Evolutionary conservation across 2,113 vertebrate genomes (phyloP).

Genomic region (Rousettus leschenaultii): DNA sequence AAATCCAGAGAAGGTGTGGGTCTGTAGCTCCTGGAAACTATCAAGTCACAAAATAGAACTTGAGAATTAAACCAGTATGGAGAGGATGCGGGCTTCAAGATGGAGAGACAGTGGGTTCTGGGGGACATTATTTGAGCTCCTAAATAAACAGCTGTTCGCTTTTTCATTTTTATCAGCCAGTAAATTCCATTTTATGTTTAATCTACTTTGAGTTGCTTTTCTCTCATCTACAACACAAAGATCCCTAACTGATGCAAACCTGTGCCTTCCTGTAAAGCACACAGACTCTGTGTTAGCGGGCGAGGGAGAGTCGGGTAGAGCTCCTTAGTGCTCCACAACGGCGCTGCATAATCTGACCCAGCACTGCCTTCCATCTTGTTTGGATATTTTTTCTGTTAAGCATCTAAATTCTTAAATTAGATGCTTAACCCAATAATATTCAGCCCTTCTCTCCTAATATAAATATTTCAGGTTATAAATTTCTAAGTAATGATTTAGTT

Average conservation of each 20-base stretch:
- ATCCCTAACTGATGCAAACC: not conserved
- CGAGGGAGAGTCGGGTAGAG: not conserved
- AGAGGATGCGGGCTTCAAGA: not conserved
- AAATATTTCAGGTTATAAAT: not conserved
- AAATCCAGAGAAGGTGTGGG: not conserved
- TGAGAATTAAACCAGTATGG: not conserved
- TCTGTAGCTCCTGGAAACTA: not conserved
- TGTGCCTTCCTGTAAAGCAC: not conserved
- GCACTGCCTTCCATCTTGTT: not conserved
- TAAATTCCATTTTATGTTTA: not conserved
- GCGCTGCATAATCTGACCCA: not conserved
- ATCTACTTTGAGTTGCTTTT: not conserved
- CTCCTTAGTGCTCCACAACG: not conserved
- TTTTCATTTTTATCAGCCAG: not conserved
- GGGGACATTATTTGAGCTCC: not conserved
- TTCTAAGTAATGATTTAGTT: not conserved
- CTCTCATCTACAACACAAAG: not conserved
- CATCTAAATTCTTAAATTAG: not conserved
- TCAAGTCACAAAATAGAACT: not conserved
- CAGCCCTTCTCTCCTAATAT: not conserved
- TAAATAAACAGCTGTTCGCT: not conserved
- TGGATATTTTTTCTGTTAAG: not conserved
- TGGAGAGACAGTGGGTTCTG: not conserved
- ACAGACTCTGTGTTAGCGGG: not conserved
- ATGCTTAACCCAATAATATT: not conserved